These are phyloP conservation scores for Drosophila nasuta DNA, from an alignment of 1,140 invertebrate genomes.

Conservation along the genomic window DNA sequence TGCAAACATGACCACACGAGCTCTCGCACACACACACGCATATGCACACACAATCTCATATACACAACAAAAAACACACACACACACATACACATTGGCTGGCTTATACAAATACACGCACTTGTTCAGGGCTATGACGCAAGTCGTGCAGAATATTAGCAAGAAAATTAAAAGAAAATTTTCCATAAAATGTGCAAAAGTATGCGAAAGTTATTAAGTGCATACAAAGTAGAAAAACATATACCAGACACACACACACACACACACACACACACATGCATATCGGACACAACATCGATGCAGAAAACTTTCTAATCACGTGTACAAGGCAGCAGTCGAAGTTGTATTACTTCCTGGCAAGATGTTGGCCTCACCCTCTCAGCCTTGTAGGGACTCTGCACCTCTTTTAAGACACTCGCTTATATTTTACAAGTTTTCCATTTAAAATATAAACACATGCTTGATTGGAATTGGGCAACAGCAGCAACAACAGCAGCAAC, in stretches of 20 bases:
- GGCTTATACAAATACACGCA: conserved; percentile 29
- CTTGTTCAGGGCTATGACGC: conserved; percentile 32
- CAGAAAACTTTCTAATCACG: conserved; percentile 80
- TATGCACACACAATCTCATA: not conserved
- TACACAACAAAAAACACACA: not conserved
- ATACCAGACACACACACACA: conserved; percentile 47
- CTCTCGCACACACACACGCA: conserved; percentile 14
- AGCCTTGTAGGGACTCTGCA: not conserved
- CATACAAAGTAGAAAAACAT: conserved; percentile 74
- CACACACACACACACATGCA: conserved; percentile 26
- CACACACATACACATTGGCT: not conserved
- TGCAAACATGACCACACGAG: conserved; percentile 48
- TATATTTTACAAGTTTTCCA: conserved; percentile 73
- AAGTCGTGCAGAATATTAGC: conserved; percentile 57
- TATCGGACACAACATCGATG: conserved; percentile 28
- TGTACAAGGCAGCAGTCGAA: conserved; percentile 69
- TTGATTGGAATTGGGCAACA: conserved; percentile 68
- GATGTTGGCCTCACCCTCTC: conserved; percentile 21
- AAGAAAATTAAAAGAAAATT: conserved; percentile 76
- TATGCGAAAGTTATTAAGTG: conserved; percentile 83
- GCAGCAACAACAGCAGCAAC: conserved; percentile 30
- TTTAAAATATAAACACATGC: conserved; percentile 81
- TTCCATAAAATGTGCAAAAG: conserved; percentile 82
- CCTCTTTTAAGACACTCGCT: conserved; percentile 24
- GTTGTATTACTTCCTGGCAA: conserved; percentile 66